Conservation (phyloP, 2,113 vertebrate species). For the Piaya cayana region DNA sequence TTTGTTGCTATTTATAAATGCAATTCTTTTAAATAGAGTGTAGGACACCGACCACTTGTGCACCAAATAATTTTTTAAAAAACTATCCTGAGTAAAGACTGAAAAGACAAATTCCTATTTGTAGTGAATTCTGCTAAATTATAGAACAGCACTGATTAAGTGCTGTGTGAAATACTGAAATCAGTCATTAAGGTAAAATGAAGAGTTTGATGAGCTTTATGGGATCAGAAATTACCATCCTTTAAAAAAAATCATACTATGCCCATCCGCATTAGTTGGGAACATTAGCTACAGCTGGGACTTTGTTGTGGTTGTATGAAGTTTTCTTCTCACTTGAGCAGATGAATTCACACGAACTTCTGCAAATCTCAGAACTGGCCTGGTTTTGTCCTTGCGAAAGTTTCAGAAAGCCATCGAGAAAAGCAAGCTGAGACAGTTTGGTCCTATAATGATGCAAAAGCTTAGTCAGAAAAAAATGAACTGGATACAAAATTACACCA, state of each 20-base stretch:
- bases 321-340: not conserved
- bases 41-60: not conserved
- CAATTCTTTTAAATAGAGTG: not conserved
- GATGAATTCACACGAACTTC: not conserved
- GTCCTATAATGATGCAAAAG: not conserved
- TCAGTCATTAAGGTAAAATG: not conserved
- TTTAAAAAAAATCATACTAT: not conserved
- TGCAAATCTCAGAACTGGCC: not conserved
- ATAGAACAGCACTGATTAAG: not conserved
- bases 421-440: not conserved
- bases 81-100: not conserved
- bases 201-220: accelerated
- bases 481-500: not conserved
- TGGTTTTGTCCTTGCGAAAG: not conserved
- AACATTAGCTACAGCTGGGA: not conserved
- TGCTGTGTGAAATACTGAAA: not conserved
- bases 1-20: too few relatives aligned
- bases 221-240: not conserved
- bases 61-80: not conserved
- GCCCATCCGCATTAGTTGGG: not conserved
- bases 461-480: not conserved
- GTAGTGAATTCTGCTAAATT: not conserved
- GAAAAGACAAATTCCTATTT: not conserved
- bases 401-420: not conserved
- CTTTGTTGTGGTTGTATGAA: not conserved